phyloP scores from a whole-genome alignment of 2,888 invertebrate genomes.

The Andrena minutula region DNA sequence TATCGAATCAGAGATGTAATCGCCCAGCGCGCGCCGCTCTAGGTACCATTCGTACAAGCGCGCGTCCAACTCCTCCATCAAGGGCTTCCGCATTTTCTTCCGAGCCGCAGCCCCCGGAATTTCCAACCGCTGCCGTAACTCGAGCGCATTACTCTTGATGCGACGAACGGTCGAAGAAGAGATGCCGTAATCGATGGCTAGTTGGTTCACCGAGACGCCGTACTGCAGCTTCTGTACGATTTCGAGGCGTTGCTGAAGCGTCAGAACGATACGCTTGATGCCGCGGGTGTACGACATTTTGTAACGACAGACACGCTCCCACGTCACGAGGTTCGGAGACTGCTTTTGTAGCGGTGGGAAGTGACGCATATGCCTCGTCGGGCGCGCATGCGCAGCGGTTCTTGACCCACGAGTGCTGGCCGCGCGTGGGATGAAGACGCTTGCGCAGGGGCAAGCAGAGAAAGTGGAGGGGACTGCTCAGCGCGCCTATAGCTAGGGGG shows the following conservation, averaged over 20 bases:
- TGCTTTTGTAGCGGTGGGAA: no score
- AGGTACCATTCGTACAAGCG: neutral
- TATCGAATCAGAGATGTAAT: neutral
- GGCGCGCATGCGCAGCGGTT: no score
- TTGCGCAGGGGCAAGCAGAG: no score
- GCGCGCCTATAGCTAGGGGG: no score
- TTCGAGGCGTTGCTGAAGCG: neutral
- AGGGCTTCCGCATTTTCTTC: neutral
- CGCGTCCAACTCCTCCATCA: neutral
- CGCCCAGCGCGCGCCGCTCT: neutral
- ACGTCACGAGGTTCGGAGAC: no score
- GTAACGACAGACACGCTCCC: no score
- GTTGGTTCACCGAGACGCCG: neutral
- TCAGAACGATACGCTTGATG: no score
- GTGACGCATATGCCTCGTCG: no score
- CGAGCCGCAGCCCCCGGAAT: neutral
- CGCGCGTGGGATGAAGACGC: no score
- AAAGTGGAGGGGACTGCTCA: no score
- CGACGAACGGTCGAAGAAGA: neutral
- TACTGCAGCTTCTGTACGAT: constrained; percentile 1
- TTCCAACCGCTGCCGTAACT: neutral
- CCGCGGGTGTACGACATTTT: no score
- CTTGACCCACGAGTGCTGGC: no score
- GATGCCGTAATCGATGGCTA: neutral
- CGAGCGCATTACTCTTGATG: neutral